Percentiles rank a stretch among this genome's conserved stretches.
Evolutionary conservation across 1,140 invertebrate species (phyloP).

Genomic region (Drosophila rufa): DNA sequence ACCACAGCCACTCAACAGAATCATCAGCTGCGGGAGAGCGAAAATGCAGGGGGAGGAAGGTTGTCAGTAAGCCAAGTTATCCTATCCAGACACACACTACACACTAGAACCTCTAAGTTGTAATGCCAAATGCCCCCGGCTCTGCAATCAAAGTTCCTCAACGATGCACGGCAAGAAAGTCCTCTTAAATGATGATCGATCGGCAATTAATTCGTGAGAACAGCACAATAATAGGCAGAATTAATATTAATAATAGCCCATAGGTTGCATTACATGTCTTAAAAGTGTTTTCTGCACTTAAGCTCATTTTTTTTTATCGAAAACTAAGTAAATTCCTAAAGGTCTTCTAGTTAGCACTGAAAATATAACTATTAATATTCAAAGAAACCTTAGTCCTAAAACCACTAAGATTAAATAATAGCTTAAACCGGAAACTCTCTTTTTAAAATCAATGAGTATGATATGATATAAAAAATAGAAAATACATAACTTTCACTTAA

Average conservation of each 20-base stretch:
- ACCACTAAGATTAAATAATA: too few relatives aligned
- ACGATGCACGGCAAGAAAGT: constrained; percentile 21
- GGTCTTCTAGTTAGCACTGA: background rate
- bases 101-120: constrained; percentile 3
- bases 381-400: background rate
- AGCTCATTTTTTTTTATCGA: background rate
- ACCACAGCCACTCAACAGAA: constrained; percentile 38
- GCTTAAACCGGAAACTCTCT: background rate
- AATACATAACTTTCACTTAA: background rate
- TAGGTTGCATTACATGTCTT: accelerated
- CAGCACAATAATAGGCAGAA: background rate
- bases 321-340: background rate
- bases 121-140: constrained; percentile 53
- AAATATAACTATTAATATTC: background rate
- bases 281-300: background rate
- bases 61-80: constrained; percentile 60
- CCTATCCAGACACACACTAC: constrained; percentile 30
- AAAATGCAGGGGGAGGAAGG: background rate
- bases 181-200: constrained; percentile 22
- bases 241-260: background rate
- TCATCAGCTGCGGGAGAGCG: constrained; percentile 1
- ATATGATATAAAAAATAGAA: background rate
- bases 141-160: constrained; percentile 65
- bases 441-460: background rate
- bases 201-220: constrained; percentile 1